phyloP scores from a whole-genome alignment of 2,888 invertebrate species.

The Sinodicranocentrus sp. region DNA sequence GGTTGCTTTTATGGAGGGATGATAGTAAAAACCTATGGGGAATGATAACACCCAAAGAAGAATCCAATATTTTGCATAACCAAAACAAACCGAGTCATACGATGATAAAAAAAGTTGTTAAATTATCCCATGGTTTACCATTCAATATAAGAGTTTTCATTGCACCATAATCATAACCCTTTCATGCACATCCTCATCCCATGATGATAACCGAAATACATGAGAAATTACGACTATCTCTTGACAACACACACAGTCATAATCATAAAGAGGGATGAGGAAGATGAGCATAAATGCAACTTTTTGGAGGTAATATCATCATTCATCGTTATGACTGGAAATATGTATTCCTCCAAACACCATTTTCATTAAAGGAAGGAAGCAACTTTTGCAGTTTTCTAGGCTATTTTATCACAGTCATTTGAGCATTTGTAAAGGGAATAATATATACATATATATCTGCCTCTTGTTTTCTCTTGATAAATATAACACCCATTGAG shows the following conservation, averaged over 20 bases:
- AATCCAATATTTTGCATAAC: no score
- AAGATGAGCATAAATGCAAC: background rate
- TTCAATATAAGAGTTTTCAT: constrained; percentile 5
- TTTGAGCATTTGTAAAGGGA: background rate
- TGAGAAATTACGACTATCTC: background rate
- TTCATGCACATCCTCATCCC: background rate
- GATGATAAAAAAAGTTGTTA: no score
- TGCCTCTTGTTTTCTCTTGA: no score
- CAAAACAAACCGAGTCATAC: no score
- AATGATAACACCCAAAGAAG: no score
- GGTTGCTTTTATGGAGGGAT: no score
- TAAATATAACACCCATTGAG: no score
- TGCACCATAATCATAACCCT: constrained; percentile 23
- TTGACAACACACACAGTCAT: constrained; percentile 10
- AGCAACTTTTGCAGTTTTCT: background rate
- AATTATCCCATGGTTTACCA: background rate
- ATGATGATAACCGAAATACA: background rate
- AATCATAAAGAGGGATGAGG: constrained; percentile 11
- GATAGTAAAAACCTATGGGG: no score
- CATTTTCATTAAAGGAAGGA: background rate
- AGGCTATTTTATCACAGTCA: background rate
- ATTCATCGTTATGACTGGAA: constrained; percentile 7
- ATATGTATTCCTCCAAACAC: background rate
- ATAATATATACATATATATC: background rate
- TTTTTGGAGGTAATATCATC: background rate